Evolutionary conservation across 2,888 invertebrate genomes (phyloP).

Genomic region (Iselma pallidipennis): DNA sequence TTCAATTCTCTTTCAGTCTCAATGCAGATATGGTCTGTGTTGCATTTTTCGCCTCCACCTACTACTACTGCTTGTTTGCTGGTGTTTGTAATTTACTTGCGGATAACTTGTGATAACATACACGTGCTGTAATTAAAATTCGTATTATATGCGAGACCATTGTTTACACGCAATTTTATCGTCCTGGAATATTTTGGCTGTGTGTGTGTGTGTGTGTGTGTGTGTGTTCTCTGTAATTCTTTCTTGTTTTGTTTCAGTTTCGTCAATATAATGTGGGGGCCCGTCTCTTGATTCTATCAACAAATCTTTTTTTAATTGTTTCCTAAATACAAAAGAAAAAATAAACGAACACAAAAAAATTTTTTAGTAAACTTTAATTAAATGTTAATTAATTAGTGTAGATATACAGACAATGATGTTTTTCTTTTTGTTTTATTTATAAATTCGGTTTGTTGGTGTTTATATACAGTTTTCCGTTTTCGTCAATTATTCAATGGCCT

Average conservation of each 20-base stretch:
- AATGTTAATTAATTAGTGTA: not conserved
- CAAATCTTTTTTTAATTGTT: not conserved
- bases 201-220: not conserved
- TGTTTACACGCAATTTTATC: constrained; percentile 29
- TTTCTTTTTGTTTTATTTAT: not conserved
- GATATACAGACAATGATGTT: no score
- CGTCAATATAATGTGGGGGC: no score
- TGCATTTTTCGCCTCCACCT: not conserved
- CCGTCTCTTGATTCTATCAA: not conserved
- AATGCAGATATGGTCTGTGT: not conserved
- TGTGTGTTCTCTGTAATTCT: not conserved
- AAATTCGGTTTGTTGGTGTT: no score
- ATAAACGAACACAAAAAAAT: no score
- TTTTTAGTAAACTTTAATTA: not conserved
- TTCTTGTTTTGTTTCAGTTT: not conserved
- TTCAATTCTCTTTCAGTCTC: not conserved
- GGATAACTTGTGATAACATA: constrained; percentile 30
- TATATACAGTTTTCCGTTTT: no score
- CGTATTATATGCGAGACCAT: constrained; percentile 23
- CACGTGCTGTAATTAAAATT: constrained; percentile 31
- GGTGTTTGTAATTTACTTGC: constrained; percentile 29
- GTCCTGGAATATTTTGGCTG: not conserved
- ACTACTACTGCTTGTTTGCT: constrained; percentile 27
- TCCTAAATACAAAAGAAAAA: not conserved
- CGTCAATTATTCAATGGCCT: not conserved